A percentile compares a stretch with the other conserved stretches of the same genome.
phyloP scores from a whole-genome alignment of 2,113 vertebrate genomes.

The Lichenostomus cassidix region DNA sequence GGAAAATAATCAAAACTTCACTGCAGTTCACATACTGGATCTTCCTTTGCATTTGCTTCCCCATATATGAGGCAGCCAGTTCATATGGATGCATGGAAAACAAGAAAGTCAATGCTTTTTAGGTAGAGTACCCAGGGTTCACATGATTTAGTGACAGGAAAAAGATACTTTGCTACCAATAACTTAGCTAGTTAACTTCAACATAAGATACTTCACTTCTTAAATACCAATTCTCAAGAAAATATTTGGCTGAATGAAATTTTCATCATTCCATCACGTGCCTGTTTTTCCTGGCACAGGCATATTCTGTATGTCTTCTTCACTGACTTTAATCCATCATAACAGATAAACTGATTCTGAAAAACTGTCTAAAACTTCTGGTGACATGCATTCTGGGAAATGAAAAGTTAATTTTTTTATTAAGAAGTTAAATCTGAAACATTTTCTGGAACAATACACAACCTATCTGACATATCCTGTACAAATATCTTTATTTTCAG shows the following conservation, averaged over 20 bases:
- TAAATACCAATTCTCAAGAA: not conserved
- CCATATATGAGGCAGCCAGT: not conserved
- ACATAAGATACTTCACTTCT: not conserved
- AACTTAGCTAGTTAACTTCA: not conserved
- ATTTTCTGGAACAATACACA: not conserved
- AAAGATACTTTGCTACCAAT: not conserved
- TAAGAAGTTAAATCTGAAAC: not conserved
- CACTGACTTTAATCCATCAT: not conserved
- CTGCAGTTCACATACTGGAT: not conserved
- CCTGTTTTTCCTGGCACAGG: not conserved
- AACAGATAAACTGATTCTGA: not conserved
- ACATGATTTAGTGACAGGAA: not conserved
- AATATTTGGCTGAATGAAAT: not conserved
- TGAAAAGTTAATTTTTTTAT: not conserved
- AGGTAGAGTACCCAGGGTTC: not conserved
- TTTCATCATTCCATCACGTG: not conserved
- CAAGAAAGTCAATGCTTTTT: not conserved
- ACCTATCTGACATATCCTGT: not conserved
- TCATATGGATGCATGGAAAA: not conserved
- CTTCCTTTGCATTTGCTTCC: not conserved
- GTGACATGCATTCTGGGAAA: not conserved
- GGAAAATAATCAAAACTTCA: not conserved
- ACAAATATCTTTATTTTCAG: slow-evolving; percentile 46
- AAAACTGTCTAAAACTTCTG: not conserved
- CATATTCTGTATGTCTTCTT: not conserved